Base-by-base conservation (phyloP, 2,888 invertebrate species). In the Trichopoda pennipes region DNA sequence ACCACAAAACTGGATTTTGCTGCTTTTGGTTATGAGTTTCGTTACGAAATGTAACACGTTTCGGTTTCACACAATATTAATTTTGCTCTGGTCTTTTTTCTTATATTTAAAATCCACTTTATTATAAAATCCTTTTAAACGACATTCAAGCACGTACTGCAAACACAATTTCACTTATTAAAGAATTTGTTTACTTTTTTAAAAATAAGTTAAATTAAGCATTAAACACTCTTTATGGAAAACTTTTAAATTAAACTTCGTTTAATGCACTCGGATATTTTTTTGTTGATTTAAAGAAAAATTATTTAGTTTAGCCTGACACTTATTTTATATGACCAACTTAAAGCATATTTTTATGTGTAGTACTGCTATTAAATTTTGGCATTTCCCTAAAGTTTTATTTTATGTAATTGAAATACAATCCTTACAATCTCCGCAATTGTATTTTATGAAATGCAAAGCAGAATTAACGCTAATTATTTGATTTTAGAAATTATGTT, bases 91-190 rank as follows among this genome's bases (percentile, higher is more conserved):
- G 28, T 55, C 17, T 17, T 49, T 49, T 7, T 63, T 64, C 58
- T 53, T 16, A 49, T 53, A 68, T 74, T 68, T 68, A 56, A 80
- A 70, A 68, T 73, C 42, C 66, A 66, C 44, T 73, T 72, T 47
- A 51, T 55, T 66, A 66, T 61, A 68, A 80, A 84, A 84, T 84
- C 83, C 69, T 80, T 83, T 74, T 76, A 84, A 81, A 76, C 69
- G 63, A 64, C n/a, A 53, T 81, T 60, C 44, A 47, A 83, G 81
- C 85, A 85, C 85, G 85, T 84, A 82, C 53, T 44, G 66, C 61
- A 78, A 75, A 82, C 75, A 79, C 70, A 58, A 72, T n/a, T 70
- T 19, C 38, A 53, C 56, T 74, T 60, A 70, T 60, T 51, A 70
- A 76, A 19, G 38, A 63, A 61, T 19, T 42, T 64, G 16, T 55